These are phyloP conservation scores for Malurus melanocephalus DNA, from an alignment of 2,113 vertebrate genomes.

Conservation along the genomic window DNA sequence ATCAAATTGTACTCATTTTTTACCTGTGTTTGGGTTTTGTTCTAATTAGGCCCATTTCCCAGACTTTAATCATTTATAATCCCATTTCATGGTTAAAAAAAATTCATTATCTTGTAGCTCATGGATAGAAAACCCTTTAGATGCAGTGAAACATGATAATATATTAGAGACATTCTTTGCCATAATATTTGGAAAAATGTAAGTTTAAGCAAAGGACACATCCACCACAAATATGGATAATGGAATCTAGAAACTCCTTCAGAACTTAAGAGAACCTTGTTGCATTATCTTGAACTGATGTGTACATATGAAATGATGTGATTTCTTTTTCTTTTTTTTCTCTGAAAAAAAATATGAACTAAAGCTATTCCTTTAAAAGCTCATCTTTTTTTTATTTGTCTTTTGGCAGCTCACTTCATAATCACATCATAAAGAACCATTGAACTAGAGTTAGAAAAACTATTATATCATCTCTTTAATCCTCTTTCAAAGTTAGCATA, in stretches of 20 bases:
- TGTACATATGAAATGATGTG: background rate
- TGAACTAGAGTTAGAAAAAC: slow-evolving; percentile 19
- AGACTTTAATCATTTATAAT: background rate
- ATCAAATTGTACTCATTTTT: background rate
- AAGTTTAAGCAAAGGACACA: background rate
- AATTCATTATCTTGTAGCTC: background rate
- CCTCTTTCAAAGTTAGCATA: slow-evolving; percentile 18
- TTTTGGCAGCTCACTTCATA: slow-evolving; percentile 15
- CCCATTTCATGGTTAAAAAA: background rate
- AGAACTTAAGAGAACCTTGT: background rate
- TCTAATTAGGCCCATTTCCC: background rate
- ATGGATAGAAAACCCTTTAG: background rate
- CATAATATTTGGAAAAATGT: background rate
- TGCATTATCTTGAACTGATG: background rate
- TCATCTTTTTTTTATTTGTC: slow-evolving; percentile 4
- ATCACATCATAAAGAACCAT: slow-evolving; percentile 3
- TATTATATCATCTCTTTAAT: slow-evolving; percentile 36
- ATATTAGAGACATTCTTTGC: background rate
- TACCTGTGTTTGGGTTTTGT: background rate
- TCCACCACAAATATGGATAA: background rate
- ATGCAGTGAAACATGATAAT: rapidly evolving
- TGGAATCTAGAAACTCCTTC: background rate
- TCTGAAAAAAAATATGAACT: background rate
- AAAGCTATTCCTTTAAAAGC: background rate
- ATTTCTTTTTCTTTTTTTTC: background rate